Evolutionary conservation across 1,140 invertebrate species (phyloP).

Genomic region (Zaprionus africanus): DNA sequence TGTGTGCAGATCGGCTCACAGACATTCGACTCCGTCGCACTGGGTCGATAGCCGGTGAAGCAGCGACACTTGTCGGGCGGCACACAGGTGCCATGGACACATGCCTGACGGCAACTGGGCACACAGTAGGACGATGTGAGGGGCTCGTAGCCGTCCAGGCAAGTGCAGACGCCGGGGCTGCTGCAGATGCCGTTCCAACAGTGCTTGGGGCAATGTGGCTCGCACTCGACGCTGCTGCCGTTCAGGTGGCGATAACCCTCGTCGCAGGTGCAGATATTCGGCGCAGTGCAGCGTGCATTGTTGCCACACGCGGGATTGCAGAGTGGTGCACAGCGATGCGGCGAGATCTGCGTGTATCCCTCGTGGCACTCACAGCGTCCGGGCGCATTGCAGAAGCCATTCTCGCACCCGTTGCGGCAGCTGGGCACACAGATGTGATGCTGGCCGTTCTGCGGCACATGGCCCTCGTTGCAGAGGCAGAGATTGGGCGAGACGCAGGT

Average conservation of each 20-base stretch:
- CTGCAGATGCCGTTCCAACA: conserved; percentile 85
- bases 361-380: conserved; percentile 72
- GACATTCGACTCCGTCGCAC: conserved; percentile 69
- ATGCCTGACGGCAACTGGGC: conserved; percentile 83
- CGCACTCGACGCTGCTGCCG: conserved; percentile 69
- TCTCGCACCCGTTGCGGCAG: conserved; percentile 70
- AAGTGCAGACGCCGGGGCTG: conserved; percentile 86
- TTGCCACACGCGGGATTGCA: conserved; percentile 85
- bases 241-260: conserved; percentile 85
- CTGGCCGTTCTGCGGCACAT: conserved; percentile 53
- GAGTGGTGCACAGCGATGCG: conserved; percentile 85
- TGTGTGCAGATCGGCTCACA: conserved; percentile 76
- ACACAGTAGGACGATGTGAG: conserved; percentile 78
- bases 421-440: conserved; percentile 66
- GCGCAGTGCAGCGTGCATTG: conserved; percentile 86
- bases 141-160: conserved; percentile 86
- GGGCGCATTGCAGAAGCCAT: conserved; percentile 74
- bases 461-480: conserved; percentile 83
- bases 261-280: conserved; percentile 87
- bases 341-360: conserved; percentile 59
- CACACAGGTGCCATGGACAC: conserved; percentile 76
- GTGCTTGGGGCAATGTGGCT: conserved; percentile 65
- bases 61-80: conserved; percentile 74
- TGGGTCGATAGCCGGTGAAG: conserved; percentile 67
- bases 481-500: conserved; percentile 84